phyloP scores from a whole-genome alignment of 2,888 invertebrate genomes.

The Antheraea assamensis region DNA sequence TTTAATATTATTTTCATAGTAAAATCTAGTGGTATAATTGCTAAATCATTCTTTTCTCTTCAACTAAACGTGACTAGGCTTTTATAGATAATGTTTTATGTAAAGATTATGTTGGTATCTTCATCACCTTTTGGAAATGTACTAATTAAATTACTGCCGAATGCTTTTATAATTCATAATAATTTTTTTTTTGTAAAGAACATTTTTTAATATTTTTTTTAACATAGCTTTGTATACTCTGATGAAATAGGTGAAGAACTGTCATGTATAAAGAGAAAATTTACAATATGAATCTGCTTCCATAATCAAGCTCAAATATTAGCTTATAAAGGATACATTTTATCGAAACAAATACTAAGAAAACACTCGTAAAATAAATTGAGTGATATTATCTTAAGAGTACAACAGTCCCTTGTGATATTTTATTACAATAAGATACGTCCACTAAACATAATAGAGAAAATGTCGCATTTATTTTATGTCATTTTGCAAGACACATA shows the following conservation, averaged over 20 bases:
- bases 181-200: too few species aligned
- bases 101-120: not conserved
- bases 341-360: not conserved
- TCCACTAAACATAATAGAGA: slow-evolving; percentile 27
- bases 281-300: not conserved
- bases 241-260: not conserved
- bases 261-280: not conserved
- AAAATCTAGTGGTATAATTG: not conserved
- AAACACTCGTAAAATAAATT: slow-evolving; percentile 8
- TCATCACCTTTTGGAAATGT: too few species aligned
- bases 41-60: not conserved
- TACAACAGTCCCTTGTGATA: not conserved
- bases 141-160: too few species aligned
- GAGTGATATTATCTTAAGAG: not conserved
- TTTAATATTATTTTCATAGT: not conserved
- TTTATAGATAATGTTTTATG: not conserved
- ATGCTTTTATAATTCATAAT: too few species aligned
- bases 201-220: too few species aligned
- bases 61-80: not conserved
- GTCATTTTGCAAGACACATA: slow-evolving; percentile 25
- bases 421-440: slow-evolving; percentile 20
- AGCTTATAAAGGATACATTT: not conserved
- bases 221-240: too few species aligned
- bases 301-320: not conserved
- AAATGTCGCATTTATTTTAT: slow-evolving; percentile 32